phyloP scores from a whole-genome alignment of 2,888 invertebrate species.

The Ypsolopha scabrella region DNA sequence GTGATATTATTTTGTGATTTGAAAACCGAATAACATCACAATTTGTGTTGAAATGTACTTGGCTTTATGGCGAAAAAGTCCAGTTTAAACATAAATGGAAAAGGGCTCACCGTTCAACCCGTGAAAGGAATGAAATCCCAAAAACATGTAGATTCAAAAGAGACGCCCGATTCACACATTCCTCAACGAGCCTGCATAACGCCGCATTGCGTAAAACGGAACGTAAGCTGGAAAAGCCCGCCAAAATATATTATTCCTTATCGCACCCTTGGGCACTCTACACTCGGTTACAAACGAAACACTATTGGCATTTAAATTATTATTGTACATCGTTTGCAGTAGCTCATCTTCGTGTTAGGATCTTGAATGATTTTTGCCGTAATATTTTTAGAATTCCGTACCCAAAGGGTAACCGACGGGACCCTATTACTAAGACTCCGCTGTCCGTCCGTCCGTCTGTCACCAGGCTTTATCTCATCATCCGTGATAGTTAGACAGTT shows the following conservation, averaged over 20 bases:
- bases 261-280: constrained; percentile 1
- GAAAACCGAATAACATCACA: no score
- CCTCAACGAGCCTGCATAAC: neutral
- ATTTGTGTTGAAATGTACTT: no score
- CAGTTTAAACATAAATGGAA: no score
- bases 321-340: neutral
- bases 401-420: no score
- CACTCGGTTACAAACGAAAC: neutral
- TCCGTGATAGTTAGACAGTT: no score
- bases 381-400: no score
- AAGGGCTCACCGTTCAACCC: neutral
- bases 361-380: no score
- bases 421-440: no score
- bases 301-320: constrained; percentile 3
- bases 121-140: neutral
- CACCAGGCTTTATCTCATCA: no score
- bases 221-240: neutral
- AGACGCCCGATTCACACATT: neutral
- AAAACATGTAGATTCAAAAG: neutral
- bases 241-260: constrained; percentile 2
- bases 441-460: no score
- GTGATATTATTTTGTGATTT: no score
- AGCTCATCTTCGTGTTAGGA: neutral
- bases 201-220: constrained; percentile 1
- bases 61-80: no score